These are phyloP conservation scores for Amiota communis DNA, from an alignment of 2,888 invertebrate genomes.

Conservation along the genomic window DNA sequence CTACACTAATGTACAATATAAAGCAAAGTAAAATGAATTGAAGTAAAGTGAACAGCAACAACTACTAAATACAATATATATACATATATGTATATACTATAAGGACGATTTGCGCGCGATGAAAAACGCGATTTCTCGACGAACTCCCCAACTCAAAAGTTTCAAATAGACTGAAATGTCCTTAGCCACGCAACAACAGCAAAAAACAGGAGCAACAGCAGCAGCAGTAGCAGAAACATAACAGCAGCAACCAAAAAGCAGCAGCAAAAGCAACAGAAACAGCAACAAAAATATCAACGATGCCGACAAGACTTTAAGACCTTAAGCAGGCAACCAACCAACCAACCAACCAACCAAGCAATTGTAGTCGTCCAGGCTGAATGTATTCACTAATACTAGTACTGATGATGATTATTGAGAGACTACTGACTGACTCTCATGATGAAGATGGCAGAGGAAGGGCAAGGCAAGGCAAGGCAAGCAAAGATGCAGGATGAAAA, in stretches of 20 bases:
- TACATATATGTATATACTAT: too few relatives aligned
- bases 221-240: constrained; percentile 9
- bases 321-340: neutral
- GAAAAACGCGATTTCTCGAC: constrained; percentile 41
- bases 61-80: too few relatives aligned
- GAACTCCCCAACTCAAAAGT: constrained; percentile 65
- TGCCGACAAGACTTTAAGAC: constrained; percentile 8
- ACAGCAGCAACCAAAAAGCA: neutral
- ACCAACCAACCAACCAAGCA: constrained; percentile 1
- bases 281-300: neutral
- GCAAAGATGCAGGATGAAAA: neutral
- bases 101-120: constrained; percentile 48
- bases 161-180: constrained; percentile 65
- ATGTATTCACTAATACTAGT: neutral
- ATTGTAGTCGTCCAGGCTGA: neutral
- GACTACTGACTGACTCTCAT: too few relatives aligned
- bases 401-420: neutral
- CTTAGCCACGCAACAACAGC: constrained; percentile 53
- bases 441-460: neutral
- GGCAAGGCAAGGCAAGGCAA: neutral
- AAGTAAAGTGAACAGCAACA: too few relatives aligned
- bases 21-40: constrained; percentile 40
- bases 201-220: constrained; percentile 6
- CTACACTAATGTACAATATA: neutral
- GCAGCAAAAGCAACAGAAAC: neutral